Evolutionary conservation across 2,888 invertebrate genomes (phyloP), one percentile per base, ranked within the genome.

Genomic region (Phyto melanocephala): DNA sequence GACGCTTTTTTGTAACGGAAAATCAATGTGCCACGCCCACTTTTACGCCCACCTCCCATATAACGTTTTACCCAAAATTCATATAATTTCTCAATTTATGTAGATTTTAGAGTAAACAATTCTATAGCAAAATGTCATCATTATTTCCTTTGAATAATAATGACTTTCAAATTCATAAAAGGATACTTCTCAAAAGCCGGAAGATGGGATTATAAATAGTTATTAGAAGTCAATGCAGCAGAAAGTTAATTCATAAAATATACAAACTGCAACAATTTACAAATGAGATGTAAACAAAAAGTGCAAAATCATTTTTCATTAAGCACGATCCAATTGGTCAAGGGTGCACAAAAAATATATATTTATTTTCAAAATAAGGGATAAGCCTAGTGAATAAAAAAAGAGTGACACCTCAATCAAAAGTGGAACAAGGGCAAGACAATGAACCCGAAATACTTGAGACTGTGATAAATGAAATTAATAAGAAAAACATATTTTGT

Each of bases 161-260:
- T 82, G 82, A 82, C 79, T 76, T 62, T 72, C 11, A 33, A 67
- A 54, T 71, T 63, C 24, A 1, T 24, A 37, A 56, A 65, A 20
- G 37, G n/a, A 35, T 10, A 65, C 17, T 54, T 65, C 65, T 76
- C 42, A 35, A 63, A 75, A 82, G 82, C 84, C 85, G 85, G 85
- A 85, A 85, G 83, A 80, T 83, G 75, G 74, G 75, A 83, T 81
- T 85, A 84, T 50, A n/a, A n/a, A n/a, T n/a, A 84, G 80, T 75
- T 83, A 76, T 28, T 35, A 87, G 28, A 89, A 88, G 89, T 89
- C 89, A 88, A 89, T 87, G 86, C 87, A 88, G 84, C 86, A 86
- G 87, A 86, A 89, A 89, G 90, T 89, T 89, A 89, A 89, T 89
- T 88, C 87, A 85, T 81, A 63, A 87, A 85, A 86, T 85, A 81